Evolutionary conservation across 2,888 invertebrate species (phyloP).

Genomic region (Homarus gammarus): DNA sequence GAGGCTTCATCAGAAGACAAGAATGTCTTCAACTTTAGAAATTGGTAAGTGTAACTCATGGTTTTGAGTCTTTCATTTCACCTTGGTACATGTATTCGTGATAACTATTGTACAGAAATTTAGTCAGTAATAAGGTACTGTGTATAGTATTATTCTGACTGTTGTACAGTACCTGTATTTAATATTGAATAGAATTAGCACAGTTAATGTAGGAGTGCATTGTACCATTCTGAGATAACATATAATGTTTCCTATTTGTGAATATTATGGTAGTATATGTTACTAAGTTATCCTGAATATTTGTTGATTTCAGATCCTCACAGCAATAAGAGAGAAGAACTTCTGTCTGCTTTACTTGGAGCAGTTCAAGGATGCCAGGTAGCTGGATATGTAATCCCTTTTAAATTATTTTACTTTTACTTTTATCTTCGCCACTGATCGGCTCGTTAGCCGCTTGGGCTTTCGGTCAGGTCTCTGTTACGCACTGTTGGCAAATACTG

Average conservation of each 20-base stretch:
- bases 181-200: too few species aligned
- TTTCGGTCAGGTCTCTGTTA: too few species aligned
- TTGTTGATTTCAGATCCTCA: conserved; percentile 33
- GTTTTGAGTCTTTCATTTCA: not conserved
- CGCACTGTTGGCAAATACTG: too few species aligned
- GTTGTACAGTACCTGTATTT: too few species aligned
- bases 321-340: conserved; percentile 45
- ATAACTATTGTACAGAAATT: not conserved
- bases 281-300: too few species aligned
- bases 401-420: not conserved
- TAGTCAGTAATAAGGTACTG: too few species aligned
- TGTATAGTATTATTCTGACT: too few species aligned
- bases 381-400: not conserved
- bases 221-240: too few species aligned
- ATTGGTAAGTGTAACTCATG: not conserved
- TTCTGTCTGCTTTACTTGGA: conserved; percentile 45
- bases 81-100: not conserved
- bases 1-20: not conserved
- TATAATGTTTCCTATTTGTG: too few species aligned
- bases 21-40: conserved; percentile 25
- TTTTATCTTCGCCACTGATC: too few species aligned
- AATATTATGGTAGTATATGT: not conserved
- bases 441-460: too few species aligned
- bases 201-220: too few species aligned
- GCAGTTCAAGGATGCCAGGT: conserved; percentile 68